phyloP scores from a whole-genome alignment of 2,797 vertebrate genomes.

The Takifugu ocellatus region DNA sequence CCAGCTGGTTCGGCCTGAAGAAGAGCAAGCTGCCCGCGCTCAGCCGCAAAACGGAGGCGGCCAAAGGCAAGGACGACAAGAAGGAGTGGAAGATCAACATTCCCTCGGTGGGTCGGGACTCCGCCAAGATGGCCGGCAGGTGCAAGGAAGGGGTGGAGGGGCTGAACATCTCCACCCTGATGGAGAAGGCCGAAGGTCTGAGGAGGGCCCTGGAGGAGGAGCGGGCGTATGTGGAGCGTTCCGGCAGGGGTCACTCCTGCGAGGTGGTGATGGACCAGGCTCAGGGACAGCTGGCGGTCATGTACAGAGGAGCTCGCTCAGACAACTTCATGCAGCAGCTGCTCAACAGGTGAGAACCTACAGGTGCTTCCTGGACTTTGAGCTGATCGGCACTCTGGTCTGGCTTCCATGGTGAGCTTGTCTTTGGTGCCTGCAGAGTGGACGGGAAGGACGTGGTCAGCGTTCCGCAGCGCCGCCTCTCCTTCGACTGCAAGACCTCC shows the following conservation, averaged over 20 bases:
- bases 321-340: conserved; percentile 98
- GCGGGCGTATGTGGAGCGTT: conserved; percentile 86
- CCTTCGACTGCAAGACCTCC: conserved; percentile 78
- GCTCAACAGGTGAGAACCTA: conserved; percentile 84
- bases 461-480: conserved; percentile 80
- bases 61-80: conserved; percentile 84
- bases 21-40: conserved; percentile 92
- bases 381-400: too few species aligned
- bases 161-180: conserved; percentile 93
- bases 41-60: conserved; percentile 81
- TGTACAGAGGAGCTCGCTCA: conserved; percentile 88
- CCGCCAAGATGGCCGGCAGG: conserved; percentile 74
- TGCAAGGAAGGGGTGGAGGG: conserved; percentile 87
- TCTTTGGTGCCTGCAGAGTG: conserved; percentile 74
- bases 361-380: too few species aligned
- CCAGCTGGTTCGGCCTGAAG: conserved; percentile 95
- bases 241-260: conserved; percentile 72
- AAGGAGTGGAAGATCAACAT: conserved; percentile 79
- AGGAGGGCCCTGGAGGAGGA: conserved; percentile 92
- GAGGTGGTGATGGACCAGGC: conserved; percentile 81
- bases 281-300: conserved; percentile 84
- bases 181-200: conserved; percentile 95
- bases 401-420: neutral
- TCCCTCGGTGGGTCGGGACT: conserved; percentile 81
- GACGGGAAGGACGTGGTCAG: conserved; percentile 88